These are phyloP conservation scores for Nasonia vitripennis DNA, from an alignment of 1,140 invertebrate species.

Conservation along the genomic window DNA sequence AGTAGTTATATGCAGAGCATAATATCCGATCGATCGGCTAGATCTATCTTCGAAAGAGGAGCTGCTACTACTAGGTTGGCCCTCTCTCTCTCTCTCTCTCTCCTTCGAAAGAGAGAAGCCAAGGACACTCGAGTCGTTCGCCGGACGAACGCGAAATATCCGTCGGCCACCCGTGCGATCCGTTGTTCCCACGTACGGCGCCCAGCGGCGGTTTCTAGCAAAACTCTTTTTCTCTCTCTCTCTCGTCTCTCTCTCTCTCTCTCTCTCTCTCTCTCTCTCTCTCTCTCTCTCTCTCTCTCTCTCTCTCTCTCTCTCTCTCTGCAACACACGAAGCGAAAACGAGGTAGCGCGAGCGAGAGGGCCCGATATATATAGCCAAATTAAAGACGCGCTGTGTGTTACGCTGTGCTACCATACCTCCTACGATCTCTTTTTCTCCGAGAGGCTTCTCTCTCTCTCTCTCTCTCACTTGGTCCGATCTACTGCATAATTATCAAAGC, in stretches of 20 bases:
- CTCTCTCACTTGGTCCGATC: conserved; percentile 23
- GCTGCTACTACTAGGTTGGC: conserved; percentile 12
- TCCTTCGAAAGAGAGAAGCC: conserved; percentile 39
- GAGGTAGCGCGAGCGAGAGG: conserved; percentile 39
- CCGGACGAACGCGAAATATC: neutral
- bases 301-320: conserved; percentile 1
- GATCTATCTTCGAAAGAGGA: conserved; percentile 19
- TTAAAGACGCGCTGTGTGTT: conserved; percentile 62
- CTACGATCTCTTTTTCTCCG: neutral
- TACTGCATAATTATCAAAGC: conserved; percentile 70
- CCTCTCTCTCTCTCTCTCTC: neutral
- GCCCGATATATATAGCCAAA: conserved; percentile 60
- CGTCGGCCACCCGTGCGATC: conserved; percentile 64
- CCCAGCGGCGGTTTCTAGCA: conserved; percentile 64
- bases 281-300: conserved; percentile 46
- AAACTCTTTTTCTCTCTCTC: conserved; percentile 56
- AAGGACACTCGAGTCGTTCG: conserved; percentile 59
- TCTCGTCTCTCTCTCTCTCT: conserved; percentile 19
- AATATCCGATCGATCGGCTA: neutral
- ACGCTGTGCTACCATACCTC: conserved; percentile 45
- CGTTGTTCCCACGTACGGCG: conserved; percentile 68
- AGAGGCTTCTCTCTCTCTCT: neutral
- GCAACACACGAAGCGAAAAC: conserved; percentile 20
- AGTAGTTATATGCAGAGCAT: too few species aligned
- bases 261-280: conserved; percentile 24